A percentile compares a stretch with the other conserved stretches of the same genome.
These are phyloP conservation scores for Sphaerophoria taeniata DNA, from an alignment of 2,888 invertebrate genomes.

Conservation along the genomic window DNA sequence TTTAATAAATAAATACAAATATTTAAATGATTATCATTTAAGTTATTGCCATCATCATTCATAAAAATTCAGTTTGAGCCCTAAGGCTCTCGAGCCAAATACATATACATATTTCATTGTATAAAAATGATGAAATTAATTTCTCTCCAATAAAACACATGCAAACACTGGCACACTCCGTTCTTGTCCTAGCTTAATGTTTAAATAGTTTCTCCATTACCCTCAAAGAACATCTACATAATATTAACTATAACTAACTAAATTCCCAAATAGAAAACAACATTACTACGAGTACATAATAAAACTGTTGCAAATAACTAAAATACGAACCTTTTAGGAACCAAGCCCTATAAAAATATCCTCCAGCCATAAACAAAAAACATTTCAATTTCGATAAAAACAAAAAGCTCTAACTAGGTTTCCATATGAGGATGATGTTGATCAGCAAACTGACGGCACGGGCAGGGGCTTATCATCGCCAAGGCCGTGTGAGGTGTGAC, in stretches of 20 bases:
- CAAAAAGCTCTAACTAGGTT: slow-evolving; percentile 42
- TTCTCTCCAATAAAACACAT: too few species aligned
- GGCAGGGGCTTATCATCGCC: too few species aligned
- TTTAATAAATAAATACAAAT: too few species aligned
- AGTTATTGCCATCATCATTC: too few species aligned
- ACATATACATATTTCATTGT: too few species aligned
- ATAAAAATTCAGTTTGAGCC: too few species aligned
- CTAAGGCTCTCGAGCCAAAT: too few species aligned
- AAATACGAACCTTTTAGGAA: slow-evolving; percentile 39
- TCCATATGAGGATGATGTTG: neutral
- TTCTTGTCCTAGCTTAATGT: neutral
- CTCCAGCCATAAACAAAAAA: slow-evolving; percentile 63
- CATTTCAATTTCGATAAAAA: slow-evolving; percentile 72
- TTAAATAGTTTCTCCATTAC: slow-evolving; percentile 23
- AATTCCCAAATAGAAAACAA: slow-evolving; percentile 41
- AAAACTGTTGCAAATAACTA: slow-evolving; percentile 62
- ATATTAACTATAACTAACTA: slow-evolving; percentile 7
- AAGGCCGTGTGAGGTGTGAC: too few species aligned
- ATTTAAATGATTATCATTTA: too few species aligned
- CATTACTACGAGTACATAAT: slow-evolving; percentile 51
- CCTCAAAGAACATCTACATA: slow-evolving; percentile 10
- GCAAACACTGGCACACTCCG: too few species aligned
- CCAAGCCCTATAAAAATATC: slow-evolving; percentile 61
- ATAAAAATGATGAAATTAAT: too few species aligned
- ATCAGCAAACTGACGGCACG: too few species aligned